Evolutionary conservation across 2,113 vertebrate genomes (phyloP), one percentile per base, ranked within the genome.

Genomic region (Etheostoma cragini): DNA sequence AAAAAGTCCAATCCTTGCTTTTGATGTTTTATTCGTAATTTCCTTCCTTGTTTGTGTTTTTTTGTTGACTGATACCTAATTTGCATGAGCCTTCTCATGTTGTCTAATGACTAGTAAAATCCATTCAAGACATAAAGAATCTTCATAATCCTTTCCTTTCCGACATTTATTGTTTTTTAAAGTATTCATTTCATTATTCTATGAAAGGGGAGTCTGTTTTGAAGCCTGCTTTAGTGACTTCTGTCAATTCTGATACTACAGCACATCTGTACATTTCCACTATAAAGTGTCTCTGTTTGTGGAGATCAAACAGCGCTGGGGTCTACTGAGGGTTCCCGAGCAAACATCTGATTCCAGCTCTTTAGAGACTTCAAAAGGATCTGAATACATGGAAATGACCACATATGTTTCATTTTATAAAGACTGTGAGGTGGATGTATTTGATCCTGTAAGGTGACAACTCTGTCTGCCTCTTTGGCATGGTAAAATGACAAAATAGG

Each of bases 261-360:
- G 38, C 67, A 78, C 85, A 85, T 91, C 88, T 89, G 88, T 87
- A 86, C 80, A 93, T 94, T 94, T 94, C 86, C 90, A 93, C 88
- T 85, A 91, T 83, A 91, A 92, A 93, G 90, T 61, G 71, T 24
- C 74, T 80, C 38, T 47, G 80, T 89, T 91, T 78, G 79, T 69
- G 61, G 22, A 70, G 84, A 92, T 93, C 90, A 93, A 92, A 91
- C 73, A 67, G 81, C 8, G 30, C 22, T 21, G 19, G 38, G 63
- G 21, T 77, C 86, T 72, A 88, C 85, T 84, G 82, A 92, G 82
- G 81, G 78, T 50, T 67, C 21, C 68, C 4, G 66, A 78, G 82
- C 86, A 82, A 90, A 89, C 69, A 84, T 88, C 67, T 73, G 56
- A 87, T 82, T 85, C 75, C 17, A 63, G 49, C 73, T 82, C 76